Percentiles rank a stretch among this genome's conserved stretches.
These are phyloP conservation scores for Octodonta nipae DNA, from an alignment of 2,888 invertebrate species.

Conservation along the genomic window DNA sequence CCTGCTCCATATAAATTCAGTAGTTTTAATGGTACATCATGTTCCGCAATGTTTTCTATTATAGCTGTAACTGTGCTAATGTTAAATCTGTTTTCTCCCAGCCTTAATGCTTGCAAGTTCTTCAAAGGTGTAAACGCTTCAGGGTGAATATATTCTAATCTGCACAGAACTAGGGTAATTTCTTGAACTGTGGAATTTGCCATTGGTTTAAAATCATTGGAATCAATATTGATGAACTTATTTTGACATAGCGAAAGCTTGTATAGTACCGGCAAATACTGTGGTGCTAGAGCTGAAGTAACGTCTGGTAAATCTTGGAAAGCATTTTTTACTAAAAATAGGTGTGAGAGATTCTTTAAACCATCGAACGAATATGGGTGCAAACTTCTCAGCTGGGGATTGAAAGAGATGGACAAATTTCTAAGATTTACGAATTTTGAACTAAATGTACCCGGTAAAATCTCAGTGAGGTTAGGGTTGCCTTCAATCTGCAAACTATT, in stretches of 20 bases:
- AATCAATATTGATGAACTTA: slow-evolving; percentile 35
- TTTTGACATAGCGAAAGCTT: slow-evolving; percentile 44
- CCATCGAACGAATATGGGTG: slow-evolving; percentile 39
- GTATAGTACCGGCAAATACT: slow-evolving; percentile 36
- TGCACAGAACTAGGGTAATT: slow-evolving; percentile 41
- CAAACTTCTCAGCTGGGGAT: slow-evolving; percentile 37
- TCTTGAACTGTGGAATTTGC: slow-evolving; percentile 34
- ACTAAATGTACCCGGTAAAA: slow-evolving; percentile 39
- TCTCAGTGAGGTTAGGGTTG: slow-evolving; percentile 38
- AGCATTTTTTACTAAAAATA: slow-evolving; percentile 44
- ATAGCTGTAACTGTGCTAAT: slow-evolving; percentile 35
- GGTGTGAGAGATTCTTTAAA: slow-evolving; percentile 36
- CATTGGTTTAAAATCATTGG: slow-evolving; percentile 39
- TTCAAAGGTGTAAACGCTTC: slow-evolving; percentile 38
- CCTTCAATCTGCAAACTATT: slow-evolving; percentile 41
- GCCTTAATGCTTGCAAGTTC: slow-evolving; percentile 35
- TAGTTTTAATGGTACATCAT: slow-evolving; percentile 35
- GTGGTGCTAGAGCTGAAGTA: slow-evolving; percentile 33
- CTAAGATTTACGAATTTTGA: slow-evolving; percentile 38
- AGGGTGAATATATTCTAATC: slow-evolving; percentile 41
- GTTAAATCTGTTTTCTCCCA: slow-evolving; percentile 44
- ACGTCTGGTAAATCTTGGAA: slow-evolving; percentile 37
- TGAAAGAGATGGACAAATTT: slow-evolving; percentile 44
- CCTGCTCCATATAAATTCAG: slow-evolving; percentile 43
- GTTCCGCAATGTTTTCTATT: slow-evolving; percentile 30